Percentiles rank a stretch among this genome's conserved stretches.
Conservation (phyloP, 2,888 invertebrate genomes). For the Scelioninae gen. 2 region DNA sequence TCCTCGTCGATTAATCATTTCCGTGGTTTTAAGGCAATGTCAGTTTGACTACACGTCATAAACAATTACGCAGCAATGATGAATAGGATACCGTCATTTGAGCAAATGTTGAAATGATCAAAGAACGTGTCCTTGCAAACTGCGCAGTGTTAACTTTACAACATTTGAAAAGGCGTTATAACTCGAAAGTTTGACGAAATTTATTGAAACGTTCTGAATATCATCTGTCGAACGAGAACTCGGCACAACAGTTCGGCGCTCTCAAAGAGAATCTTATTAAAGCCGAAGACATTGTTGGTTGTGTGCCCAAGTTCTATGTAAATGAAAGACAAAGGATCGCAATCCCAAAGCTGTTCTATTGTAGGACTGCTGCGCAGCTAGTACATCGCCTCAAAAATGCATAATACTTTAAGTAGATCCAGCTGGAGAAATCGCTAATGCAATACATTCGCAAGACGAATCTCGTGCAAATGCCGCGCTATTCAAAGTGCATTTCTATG, state of each 20-base stretch:
- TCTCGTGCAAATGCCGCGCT: constrained; percentile 56
- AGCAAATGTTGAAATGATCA: constrained; percentile 14
- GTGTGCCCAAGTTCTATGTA: constrained; percentile 59
- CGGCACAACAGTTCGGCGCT: constrained; percentile 49
- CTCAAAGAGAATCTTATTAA: constrained; percentile 61
- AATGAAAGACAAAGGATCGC: constrained; percentile 59
- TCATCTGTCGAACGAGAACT: constrained; percentile 49
- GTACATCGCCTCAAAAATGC: constrained; percentile 56
- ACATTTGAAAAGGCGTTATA: constrained; percentile 38
- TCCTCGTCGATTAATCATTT: constrained; percentile 12
- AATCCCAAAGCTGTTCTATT: constrained; percentile 56
- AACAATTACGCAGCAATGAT: constrained; percentile 9
- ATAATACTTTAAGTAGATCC: constrained; percentile 59
- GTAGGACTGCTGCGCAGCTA: constrained; percentile 45
- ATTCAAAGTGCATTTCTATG: constrained; percentile 61
- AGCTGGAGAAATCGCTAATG: constrained; percentile 56
- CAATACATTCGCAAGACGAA: constrained; percentile 57
- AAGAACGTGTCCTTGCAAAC: constrained; percentile 10
- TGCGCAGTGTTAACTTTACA: constrained; percentile 30
- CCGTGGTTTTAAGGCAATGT: constrained; percentile 1
- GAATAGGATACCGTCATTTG: constrained; percentile 6
- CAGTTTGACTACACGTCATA: not conserved
- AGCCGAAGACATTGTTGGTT: constrained; percentile 57
- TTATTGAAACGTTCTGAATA: constrained; percentile 55
- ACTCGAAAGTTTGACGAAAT: constrained; percentile 43